Evolutionary conservation across 2,888 invertebrate species (phyloP), one percentile per base, ranked within the genome.

Genomic region (Microchrysa polita): DNA sequence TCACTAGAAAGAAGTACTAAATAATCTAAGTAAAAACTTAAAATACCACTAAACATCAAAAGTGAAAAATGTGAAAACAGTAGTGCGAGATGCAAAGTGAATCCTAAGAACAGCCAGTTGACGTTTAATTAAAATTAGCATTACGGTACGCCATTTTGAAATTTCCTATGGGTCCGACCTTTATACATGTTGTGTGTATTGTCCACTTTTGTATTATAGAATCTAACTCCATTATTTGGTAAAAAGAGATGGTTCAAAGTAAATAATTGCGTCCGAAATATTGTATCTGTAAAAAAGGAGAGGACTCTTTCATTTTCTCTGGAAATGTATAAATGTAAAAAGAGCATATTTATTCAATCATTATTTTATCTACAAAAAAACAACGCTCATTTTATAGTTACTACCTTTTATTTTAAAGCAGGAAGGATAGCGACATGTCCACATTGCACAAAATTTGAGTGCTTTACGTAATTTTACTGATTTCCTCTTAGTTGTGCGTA

Each of bases 1-100:
- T 61, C 16, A 10, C 9, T 59, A 16, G 40, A 61, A 23, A 61
- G 23, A 61, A 59, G 23, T 14, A 59, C n/a, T 20, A 59, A 59
- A 22, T 14, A 59, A 23, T 2, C 18, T 61, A 40, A 61, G 16
- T 40, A 61, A 34, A n/a, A 61, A 14, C 14, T 23, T 40, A 5
- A 61, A 23, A 40, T 40, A 61, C n/a, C 22, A 61, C 40, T 16
- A 40, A 61, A 61, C 10, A 61, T 2, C 48, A 48, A 48, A 48
- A 48, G n/a, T n/a, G 14, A n/a, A 48, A 48, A 48, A 48, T 48
- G 4, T 5, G 27, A 34, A n/a, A 34, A 34, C 27, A 34, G 12
- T 48, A n/a, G 12, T 48, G 10, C 48, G 4, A n/a, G 16, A 48
- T 48, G 48, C 12, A 12, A 48, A 48, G 2, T n/a, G 2, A 48